Conservation (phyloP, 1,140 invertebrate genomes). For the Venturia canescens region DNA sequence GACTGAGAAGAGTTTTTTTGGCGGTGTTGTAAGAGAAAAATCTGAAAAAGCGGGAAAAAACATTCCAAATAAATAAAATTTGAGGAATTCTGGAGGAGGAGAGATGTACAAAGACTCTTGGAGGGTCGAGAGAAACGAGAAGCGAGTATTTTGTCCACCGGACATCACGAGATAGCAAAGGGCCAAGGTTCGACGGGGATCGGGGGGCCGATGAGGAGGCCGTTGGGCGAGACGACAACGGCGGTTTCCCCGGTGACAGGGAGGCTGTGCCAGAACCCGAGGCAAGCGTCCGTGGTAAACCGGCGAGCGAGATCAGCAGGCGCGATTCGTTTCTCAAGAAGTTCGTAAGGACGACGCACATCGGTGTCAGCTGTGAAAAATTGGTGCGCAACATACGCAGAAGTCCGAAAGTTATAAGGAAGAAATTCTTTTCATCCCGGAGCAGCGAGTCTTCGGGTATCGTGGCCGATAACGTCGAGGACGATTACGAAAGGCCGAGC, state of each 20-base stretch:
- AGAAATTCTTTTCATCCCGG: constrained; percentile 52
- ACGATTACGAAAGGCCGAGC: constrained; percentile 52
- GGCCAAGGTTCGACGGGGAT: neutral
- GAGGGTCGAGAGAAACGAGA: constrained; percentile 53
- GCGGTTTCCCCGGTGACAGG: neutral
- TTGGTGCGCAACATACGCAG: constrained; percentile 64
- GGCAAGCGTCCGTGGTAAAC: constrained; percentile 33
- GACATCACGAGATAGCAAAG: constrained; percentile 68
- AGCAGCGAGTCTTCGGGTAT: constrained; percentile 47
- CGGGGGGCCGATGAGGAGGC: neutral
- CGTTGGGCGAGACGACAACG: neutral
- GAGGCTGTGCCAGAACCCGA: constrained; percentile 9
- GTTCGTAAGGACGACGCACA: constrained; percentile 61
- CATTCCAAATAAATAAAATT: constrained; percentile 19
- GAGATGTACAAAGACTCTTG: constrained; percentile 66
- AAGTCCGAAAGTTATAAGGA: constrained; percentile 55
- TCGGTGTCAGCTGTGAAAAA: constrained; percentile 60
- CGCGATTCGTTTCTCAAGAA: constrained; percentile 63
- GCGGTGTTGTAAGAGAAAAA: neutral
- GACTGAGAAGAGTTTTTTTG: neutral
- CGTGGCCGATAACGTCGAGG: constrained; percentile 31
- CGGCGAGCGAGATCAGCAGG: constrained; percentile 21
- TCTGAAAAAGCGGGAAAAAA: neutral
- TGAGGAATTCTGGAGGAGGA: constrained; percentile 64
- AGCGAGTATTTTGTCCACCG: constrained; percentile 65